Conservation (phyloP, 2,113 vertebrate genomes). For the Mus spicilegus region DNA sequence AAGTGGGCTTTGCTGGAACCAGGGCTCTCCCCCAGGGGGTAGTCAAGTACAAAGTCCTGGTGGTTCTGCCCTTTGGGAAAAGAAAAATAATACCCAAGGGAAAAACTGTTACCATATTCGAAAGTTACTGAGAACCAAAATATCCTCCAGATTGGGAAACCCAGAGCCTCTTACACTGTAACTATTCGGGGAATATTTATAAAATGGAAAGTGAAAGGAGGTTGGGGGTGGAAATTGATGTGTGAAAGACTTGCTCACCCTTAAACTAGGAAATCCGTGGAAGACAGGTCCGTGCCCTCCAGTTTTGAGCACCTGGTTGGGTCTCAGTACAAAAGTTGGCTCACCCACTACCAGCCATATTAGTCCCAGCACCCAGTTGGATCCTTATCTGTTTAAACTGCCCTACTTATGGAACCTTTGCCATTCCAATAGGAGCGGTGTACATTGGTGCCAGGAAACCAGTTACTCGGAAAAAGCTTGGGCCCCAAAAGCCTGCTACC, state of each 20-base stretch:
- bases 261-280: not conserved
- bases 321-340: not conserved
- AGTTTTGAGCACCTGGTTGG: not conserved
- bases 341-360: not conserved
- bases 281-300: not conserved
- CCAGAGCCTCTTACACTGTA: not conserved
- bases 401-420: not conserved
- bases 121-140: not conserved
- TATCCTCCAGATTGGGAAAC: not conserved
- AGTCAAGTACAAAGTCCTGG: not conserved
- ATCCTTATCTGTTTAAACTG: not conserved
- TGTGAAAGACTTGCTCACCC: not conserved
- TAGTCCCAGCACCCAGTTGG: not conserved
- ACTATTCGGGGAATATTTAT: not conserved
- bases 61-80: not conserved
- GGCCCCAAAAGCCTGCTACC: not conserved
- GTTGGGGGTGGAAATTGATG: not conserved
- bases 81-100: not conserved
- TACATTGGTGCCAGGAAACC: not conserved
- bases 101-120: not conserved
- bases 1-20: not conserved
- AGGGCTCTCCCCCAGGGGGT: not conserved
- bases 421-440: not conserved
- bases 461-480: not conserved
- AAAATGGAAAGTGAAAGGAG: not conserved